Percentiles rank a stretch among this genome's conserved stretches.
These are phyloP conservation scores for Aplysina aerophoba DNA, from an alignment of 37 sponge, comb jelly and placozoan genomes.

Conservation along the genomic window DNA sequence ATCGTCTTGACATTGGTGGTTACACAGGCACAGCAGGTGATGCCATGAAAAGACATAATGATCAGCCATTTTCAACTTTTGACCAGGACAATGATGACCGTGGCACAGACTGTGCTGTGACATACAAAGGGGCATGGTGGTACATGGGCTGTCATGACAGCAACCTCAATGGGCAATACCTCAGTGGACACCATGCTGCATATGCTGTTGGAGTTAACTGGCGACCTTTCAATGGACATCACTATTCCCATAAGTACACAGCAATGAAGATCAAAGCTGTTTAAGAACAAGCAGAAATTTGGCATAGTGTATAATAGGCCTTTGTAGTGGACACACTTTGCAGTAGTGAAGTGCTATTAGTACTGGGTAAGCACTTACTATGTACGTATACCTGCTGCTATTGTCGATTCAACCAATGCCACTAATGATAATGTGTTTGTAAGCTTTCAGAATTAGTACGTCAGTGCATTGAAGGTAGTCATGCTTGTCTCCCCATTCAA, in stretches of 20 bases:
- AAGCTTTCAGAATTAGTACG: no score
- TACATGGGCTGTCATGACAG: not conserved
- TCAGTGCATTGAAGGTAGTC: no score
- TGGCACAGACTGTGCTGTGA: conserved; percentile 19
- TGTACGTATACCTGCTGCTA: no score
- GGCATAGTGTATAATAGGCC: no score
- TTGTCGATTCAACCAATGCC: no score
- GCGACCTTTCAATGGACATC: not conserved
- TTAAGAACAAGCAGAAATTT: no score
- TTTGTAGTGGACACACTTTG: no score
- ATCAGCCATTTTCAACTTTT: conserved; percentile 17
- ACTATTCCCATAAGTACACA: conserved; percentile 3
- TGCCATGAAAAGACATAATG: conserved; percentile 22
- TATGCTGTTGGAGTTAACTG: conserved; percentile 1
- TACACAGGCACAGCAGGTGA: conserved; percentile 36
- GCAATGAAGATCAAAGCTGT: not conserved
- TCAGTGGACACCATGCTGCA: not conserved
- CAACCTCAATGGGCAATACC: conserved; percentile 36
- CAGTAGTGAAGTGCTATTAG: no score
- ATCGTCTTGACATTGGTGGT: conserved; percentile 33
- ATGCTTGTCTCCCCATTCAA: no score
- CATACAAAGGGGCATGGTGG: conserved; percentile 45
- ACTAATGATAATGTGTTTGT: no score
- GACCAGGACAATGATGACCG: conserved; percentile 34
- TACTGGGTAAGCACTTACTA: no score